Evolutionary conservation across 2,888 invertebrate species (phyloP).

Genomic region (Agrotis segetum): DNA sequence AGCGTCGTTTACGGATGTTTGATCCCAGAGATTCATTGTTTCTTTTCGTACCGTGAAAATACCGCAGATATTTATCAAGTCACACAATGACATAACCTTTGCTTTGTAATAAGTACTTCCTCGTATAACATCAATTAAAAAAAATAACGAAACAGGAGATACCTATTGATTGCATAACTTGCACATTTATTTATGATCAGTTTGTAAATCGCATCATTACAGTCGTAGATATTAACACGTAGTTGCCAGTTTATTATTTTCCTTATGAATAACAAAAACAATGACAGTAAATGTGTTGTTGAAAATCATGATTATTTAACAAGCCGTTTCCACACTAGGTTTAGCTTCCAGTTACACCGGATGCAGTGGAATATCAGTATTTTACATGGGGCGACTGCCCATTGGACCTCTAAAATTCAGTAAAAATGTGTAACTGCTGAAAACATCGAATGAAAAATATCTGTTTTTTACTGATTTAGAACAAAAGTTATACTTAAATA

Average conservation of each 20-base stretch:
- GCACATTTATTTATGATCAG: conserved; percentile 1
- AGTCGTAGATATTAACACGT: neutral
- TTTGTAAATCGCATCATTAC: neutral
- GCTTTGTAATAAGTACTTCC: conserved; percentile 25
- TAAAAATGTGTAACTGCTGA: too few relatives aligned
- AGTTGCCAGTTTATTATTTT: conserved; percentile 18
- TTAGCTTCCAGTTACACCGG: too few relatives aligned
- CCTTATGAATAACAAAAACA: conserved; percentile 25
- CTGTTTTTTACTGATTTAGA: too few relatives aligned
- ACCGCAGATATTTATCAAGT: conserved; percentile 70
- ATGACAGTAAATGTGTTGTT: neutral
- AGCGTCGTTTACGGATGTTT: conserved; percentile 68
- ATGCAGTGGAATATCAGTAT: too few relatives aligned
- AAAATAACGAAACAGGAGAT: conserved; percentile 1
- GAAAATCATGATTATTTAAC: neutral
- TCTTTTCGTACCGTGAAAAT: conserved; percentile 68
- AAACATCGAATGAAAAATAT: too few relatives aligned
- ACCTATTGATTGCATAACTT: conserved; percentile 13
- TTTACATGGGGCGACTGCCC: neutral
- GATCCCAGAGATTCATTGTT: conserved; percentile 70
- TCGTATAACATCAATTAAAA: conserved; percentile 30
- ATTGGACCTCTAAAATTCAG: too few relatives aligned
- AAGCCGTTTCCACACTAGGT: too few relatives aligned
- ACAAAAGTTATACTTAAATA: too few relatives aligned
- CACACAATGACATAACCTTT: conserved; percentile 63